These are phyloP conservation scores for Odontomyia ornata DNA, from an alignment of 2,888 invertebrate species.

Conservation along the genomic window DNA sequence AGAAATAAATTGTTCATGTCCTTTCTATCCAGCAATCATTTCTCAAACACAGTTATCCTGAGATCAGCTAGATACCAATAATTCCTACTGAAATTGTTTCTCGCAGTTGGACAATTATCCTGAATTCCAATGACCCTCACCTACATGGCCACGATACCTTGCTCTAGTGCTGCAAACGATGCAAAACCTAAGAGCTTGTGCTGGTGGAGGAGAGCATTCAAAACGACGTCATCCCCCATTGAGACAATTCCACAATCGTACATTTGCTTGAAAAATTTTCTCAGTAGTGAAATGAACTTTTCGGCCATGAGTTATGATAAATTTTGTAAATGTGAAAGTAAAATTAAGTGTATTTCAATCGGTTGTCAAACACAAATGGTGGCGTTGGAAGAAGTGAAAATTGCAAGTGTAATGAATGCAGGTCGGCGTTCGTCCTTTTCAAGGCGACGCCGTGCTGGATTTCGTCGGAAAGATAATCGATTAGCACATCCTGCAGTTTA, in stretches of 20 bases:
- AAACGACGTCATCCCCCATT: background rate
- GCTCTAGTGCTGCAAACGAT: background rate
- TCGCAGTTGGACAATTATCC: background rate
- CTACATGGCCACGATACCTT: background rate
- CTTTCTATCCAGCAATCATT: background rate
- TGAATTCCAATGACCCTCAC: slow-evolving; percentile 22
- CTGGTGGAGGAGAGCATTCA: background rate
- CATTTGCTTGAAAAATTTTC: slow-evolving; percentile 24
- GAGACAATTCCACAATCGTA: slow-evolving; percentile 22
- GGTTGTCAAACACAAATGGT: slow-evolving; percentile 24
- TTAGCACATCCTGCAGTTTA: slow-evolving; percentile 39
- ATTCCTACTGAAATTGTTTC: background rate
- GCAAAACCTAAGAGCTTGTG: background rate
- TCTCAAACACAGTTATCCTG: background rate
- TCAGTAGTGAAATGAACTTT: slow-evolving; percentile 30
- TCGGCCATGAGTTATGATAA: slow-evolving; percentile 16
- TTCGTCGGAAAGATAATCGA: slow-evolving; percentile 61
- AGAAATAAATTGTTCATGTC: slow-evolving; percentile 13
- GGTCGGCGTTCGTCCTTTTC: slow-evolving; percentile 60
- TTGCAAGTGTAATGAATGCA: slow-evolving; percentile 44
- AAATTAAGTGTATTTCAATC: slow-evolving; percentile 26
- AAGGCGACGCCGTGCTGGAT: slow-evolving; percentile 60
- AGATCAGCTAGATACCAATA: background rate
- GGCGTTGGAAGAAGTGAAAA: background rate
- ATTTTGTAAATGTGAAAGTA: slow-evolving; percentile 6